Base-by-base conservation (phyloP, 2,888 invertebrate genomes). In the Cantharis rustica region DNA sequence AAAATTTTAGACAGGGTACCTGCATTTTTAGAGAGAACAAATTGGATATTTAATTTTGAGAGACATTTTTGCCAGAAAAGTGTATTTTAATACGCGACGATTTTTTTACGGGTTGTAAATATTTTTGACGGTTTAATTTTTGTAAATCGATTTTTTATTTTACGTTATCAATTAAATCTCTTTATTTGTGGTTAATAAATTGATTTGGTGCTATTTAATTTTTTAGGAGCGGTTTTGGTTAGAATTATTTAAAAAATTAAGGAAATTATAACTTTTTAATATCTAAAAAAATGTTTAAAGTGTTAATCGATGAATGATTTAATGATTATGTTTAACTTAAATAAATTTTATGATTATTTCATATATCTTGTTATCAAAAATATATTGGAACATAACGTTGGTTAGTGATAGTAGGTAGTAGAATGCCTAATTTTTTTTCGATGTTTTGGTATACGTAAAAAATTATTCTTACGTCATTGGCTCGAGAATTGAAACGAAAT, bases 121-220 rank as follows among this genome's bases (percentile, higher is more conserved):
- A 47, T 47, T 47, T 47, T 47, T 47, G 47, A 47, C 47, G 47
- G 47, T 47, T 47, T 47, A 47, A 47, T 47, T 47, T 47, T 47
- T 47, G 47, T 47, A 47, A 47, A 47, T 47, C 47, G 47, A n/a
- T 47, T 47, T 47, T 47, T 47, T 47, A 47, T 47, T 47, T 47
- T 47, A n/a, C 47, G n/a, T 47, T 47, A 47, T 47, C 47, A 47
- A 47, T 47, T 47, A 47, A 47, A 47, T 47, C 47, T 47, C 47
- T 47, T 47, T 47, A 47, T 47, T 47, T 47, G n/a, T 47, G 47
- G 47, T 47, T 47, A 47, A 47, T 47, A 47, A 47, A 47, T 47
- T 47, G 31, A 69, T 69, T 71, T 26, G 71, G 71, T 71, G 71
- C 71, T 71, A 71, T 71, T 62, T 61, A 62, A 15, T 71, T 70